Evolutionary conservation across 2,797 vertebrate genomes (phyloP), one percentile per base, ranked within the genome.

Genomic region (Crypturellus tataupa): DNA sequence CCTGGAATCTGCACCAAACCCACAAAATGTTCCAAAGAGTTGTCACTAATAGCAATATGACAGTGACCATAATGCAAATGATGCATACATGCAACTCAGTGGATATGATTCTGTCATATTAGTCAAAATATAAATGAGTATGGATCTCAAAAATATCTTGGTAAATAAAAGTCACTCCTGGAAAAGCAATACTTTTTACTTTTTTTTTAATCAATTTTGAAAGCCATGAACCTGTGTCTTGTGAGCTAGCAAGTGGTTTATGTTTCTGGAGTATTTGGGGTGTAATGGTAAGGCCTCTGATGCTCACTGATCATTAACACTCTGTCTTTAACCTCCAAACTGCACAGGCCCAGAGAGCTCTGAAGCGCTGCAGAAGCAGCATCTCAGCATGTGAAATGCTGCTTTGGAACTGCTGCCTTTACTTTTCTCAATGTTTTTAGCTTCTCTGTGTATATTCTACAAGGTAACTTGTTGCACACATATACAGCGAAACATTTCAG

Each of bases 351-450:
- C 68, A 76, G 75, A 56, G 46, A 56, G 8, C 55, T 71, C 39
- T 49, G 71, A 80, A 83, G 72, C 67, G 60, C 11, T 44, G 40
- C 35, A 71, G 53, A 80, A 80, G 49, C 56, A 87, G 55, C 86
- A 77, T 63, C 55, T 93, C 62, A 3, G 53, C 4, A 11, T 53
- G 15, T 58, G 2, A 25, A 68, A 4, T 19, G 56, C 18, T 65
- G 3, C 77, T 95, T 69, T 72, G 37, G 42, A 79, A n/a, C 18
- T 60, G n/a, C 72, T 79, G 49, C 3, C 84, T 72, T 69, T 83
- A 63, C 42, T 84, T 85, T 87, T 64, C 24, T 68, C 42, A 16
- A 5, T 63, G 12, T 80, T 40, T 85, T 73, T 72, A 9, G 2
- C 42, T 69, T 86, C 42, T 23, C 84, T 14, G 59, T 46, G 7